Conservation (phyloP, 2,797 vertebrate genomes). For the Helicolenus hilgendorfi region DNA sequence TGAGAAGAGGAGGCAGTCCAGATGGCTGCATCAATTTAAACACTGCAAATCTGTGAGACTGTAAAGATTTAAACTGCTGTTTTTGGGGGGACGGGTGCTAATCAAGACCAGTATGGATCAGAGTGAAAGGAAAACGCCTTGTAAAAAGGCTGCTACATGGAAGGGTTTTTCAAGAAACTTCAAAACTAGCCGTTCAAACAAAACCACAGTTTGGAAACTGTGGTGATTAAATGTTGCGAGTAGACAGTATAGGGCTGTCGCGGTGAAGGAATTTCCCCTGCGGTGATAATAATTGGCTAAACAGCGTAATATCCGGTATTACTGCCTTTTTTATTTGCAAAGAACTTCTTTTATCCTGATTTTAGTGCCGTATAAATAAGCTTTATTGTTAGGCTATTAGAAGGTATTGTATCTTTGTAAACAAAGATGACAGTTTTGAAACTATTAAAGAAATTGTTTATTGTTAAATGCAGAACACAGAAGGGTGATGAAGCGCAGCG, state of each 20-base stretch:
- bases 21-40: conserved; percentile 56
- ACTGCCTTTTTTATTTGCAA: not conserved
- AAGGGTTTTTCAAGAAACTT: not conserved
- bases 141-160: not conserved
- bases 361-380: not conserved
- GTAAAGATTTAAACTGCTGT: conserved; percentile 48
- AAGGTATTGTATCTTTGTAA: not conserved
- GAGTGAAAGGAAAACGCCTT: not conserved
- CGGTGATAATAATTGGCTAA: not conserved
- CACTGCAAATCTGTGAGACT: conserved; percentile 31
- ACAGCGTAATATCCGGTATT: not conserved
- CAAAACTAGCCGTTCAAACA: not conserved
- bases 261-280: not conserved
- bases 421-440: not conserved
- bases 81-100: not conserved
- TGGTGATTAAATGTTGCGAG: not conserved
- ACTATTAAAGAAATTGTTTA: too few species aligned
- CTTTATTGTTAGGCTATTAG: not conserved
- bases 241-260: not conserved
- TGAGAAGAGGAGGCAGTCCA: conserved; percentile 28
- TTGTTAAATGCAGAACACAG: too few species aligned
- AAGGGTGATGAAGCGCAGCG: not conserved
- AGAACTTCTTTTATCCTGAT: not conserved
- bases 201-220: not conserved
- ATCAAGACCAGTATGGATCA: conserved; percentile 47